Evolutionary conservation across 1,140 invertebrate species (phyloP), one percentile per base, ranked within the genome.

Genomic region (Procambarus clarkii): DNA sequence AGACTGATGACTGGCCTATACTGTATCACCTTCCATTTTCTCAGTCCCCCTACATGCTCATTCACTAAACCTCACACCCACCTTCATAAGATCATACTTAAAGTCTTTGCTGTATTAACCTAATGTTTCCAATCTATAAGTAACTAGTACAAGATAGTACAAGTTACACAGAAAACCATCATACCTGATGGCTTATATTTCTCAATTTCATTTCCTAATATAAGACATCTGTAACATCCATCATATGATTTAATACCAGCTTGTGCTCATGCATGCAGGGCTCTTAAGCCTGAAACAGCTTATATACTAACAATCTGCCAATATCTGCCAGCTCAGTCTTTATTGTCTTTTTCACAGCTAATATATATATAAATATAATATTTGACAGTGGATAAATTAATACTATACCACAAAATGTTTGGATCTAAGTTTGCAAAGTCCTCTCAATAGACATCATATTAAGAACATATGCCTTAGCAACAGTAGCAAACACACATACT

Each of bases 231-330:
- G 54, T 21, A 48, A 46, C 11, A 79, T 7, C 15, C 45, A 46
- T 79, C 48, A 24, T 34, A 24, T 82, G 15, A 34, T 58, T 34
- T 60, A 58, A 9, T 58, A 50, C 80, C 50, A 82, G 18, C 8
- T 58, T n/a, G 80, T 82, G 21, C 24, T 24, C 80, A 60, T 82
- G 80, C 80, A 82, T 82, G 48, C 78, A 60, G 80, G 50, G 50
- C 80, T 58, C 13, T 9, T 50, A 60, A 82, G 45, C 80, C 80
- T 58, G 24, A 58, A 34, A 50, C 24, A 48, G 15, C 24, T 74
- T 74, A 74, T 74, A 24, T 74, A 74, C 69, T 21, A 74, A 74
- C 34, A 74, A 74, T 34, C 18, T 64, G 60, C 21, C 60, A 64
- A 64, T 64, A 64, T 5, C 60, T 64, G 60, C 60, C 13, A 64